Conservation (phyloP, 2,888 invertebrate species). For the Stenodera caucasica region DNA sequence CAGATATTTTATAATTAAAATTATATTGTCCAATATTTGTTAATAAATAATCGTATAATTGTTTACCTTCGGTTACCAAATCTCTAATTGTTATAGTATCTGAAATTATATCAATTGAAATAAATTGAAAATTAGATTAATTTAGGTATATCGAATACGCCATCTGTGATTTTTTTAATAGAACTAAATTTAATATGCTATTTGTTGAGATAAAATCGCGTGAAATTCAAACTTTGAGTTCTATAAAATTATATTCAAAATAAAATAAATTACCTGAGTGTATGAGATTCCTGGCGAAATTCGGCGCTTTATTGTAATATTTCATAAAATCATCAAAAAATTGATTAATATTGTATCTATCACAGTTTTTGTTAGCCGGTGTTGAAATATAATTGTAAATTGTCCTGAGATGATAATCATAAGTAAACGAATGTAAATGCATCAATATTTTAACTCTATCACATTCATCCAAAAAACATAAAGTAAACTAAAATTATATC, state of each 20-base stretch:
- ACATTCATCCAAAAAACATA: slow-evolving; percentile 67
- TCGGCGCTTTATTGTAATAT: slow-evolving; percentile 76
- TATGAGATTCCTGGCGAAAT: slow-evolving; percentile 73
- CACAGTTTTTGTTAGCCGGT: slow-evolving; percentile 57
- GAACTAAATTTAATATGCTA: no score
- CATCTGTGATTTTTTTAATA: no score
- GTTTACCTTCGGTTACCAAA: slow-evolving; percentile 64
- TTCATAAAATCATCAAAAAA: slow-evolving; percentile 77
- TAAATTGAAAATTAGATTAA: no score
- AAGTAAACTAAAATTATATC: slow-evolving; percentile 58
- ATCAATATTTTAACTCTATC: slow-evolving; percentile 71
- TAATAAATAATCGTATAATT: slow-evolving; percentile 71
- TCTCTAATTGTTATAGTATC: slow-evolving; percentile 63
- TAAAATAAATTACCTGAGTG: slow-evolving; percentile 64
- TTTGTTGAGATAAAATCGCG: no score
- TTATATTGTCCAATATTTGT: slow-evolving; percentile 68
- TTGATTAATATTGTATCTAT: slow-evolving; percentile 70
- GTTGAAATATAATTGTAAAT: slow-evolving; percentile 67
- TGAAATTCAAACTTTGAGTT: no score
- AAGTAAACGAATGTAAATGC: slow-evolving; percentile 77
- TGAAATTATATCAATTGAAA: no score
- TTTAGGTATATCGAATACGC: no score
- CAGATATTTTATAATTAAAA: slow-evolving; percentile 63
- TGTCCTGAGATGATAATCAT: slow-evolving; percentile 73
- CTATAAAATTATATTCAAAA: no score